Evolutionary conservation across 1,140 invertebrate species (phyloP), one percentile per base, ranked within the genome.

Genomic region (Sipha flava): DNA sequence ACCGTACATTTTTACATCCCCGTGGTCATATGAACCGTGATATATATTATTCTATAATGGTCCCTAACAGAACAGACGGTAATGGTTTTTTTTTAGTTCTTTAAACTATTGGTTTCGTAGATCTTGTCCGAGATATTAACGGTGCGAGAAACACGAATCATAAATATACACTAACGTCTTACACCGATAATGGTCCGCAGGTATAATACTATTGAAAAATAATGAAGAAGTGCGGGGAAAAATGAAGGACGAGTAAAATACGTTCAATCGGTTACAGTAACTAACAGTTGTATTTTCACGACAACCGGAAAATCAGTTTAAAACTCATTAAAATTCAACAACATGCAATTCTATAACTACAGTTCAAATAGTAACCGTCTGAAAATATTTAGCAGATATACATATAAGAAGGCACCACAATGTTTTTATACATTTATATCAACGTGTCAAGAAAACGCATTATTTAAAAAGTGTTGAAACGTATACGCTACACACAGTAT

Each of bases 271-370:
- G 12, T 29, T 14, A 1, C 23, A 68, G n/a, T n/a, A n/a, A n/a
- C n/a, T n/a, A 68, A 68, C 40, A 43, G 21, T 68, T 43, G 21
- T 68, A 18, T 68, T 43, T 68, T 34, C 16, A 18, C 23, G 37
- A 45, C 64, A 45, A 68, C 37, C 64, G 64, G 40, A 45, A 68
- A 68, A 68, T 68, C 64, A 40, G 37, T 68, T 45, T 29, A 2
- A 45, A 29, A 68, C 64, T 68, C 40, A 68, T 68, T 68, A 68
- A 45, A 45, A 68, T 68, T 68, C 23, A 68, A 68, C 40, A 66
- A 66, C 62, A 40, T 18, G 21, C 37, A 45, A 34, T 26, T 68
- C 23, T 16, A 43, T 18, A 2, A 45, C n/a, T 45, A 29, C 40
- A 26, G n/a, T 37, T 45, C 64, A 18, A 29, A 68, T 45, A 18